Percentiles rank a stretch among this genome's conserved stretches.
Evolutionary conservation across 2,888 invertebrate species (phyloP).

Genomic region (Xylota sylvarum): DNA sequence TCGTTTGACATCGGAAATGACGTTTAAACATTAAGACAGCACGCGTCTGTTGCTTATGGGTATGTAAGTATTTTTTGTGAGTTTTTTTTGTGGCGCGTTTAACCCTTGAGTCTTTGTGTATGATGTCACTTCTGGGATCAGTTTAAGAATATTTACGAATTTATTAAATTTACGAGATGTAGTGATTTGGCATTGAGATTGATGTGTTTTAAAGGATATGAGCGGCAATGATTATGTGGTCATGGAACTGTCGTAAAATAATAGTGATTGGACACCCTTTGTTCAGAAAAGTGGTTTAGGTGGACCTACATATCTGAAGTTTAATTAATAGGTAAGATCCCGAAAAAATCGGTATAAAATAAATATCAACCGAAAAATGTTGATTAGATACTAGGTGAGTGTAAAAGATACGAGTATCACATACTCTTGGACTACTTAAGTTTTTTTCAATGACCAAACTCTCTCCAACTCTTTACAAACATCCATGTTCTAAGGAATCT

Average conservation of each 20-base stretch:
- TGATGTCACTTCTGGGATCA: constrained; percentile 42
- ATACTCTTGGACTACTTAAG: too few species aligned
- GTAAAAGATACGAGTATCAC: too few species aligned
- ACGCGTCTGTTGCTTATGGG: constrained; percentile 31
- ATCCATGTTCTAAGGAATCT: too few species aligned
- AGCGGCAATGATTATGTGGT: background rate
- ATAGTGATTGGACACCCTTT: background rate
- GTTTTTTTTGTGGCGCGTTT: constrained; percentile 15
- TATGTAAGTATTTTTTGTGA: background rate
- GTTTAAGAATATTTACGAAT: background rate
- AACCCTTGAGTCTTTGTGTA: constrained; percentile 34
- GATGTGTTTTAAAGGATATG: background rate
- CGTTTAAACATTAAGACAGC: constrained; percentile 30
- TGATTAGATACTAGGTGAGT: too few species aligned
- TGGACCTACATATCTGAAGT: too few species aligned
- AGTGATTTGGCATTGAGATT: background rate
- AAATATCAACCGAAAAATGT: too few species aligned
- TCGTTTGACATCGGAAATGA: constrained; percentile 63
- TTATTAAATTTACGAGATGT: background rate
- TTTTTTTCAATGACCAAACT: too few species aligned
- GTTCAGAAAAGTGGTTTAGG: too few species aligned
- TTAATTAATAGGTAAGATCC: too few species aligned
- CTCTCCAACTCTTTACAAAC: too few species aligned
- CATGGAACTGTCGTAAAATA: background rate
- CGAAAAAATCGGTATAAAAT: too few species aligned